Evolutionary conservation across 2,797 vertebrate species (phyloP).

Genomic region (Calcarius lapponicus): DNA sequence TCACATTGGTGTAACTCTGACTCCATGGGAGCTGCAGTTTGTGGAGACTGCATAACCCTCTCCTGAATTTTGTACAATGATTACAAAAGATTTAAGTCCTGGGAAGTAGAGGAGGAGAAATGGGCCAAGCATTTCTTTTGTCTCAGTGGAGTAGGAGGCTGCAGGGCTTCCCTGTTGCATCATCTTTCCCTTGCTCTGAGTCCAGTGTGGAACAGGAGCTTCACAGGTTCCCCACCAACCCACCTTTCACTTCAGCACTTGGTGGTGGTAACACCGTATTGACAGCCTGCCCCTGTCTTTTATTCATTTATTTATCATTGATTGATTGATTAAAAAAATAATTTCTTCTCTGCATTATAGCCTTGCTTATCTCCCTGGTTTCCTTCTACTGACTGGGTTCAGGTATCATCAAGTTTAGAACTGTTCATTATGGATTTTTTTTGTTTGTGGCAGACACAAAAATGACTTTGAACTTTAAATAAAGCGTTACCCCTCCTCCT

Average conservation of each 20-base stretch:
- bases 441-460: background rate
- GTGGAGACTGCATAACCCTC: background rate
- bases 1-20: background rate
- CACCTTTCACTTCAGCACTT: background rate
- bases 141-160: background rate
- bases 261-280: background rate
- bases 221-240: background rate
- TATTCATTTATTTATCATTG: background rate
- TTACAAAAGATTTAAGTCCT: background rate
- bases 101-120: background rate
- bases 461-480: background rate
- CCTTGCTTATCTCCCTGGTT: background rate
- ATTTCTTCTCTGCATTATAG: background rate
- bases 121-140: background rate
- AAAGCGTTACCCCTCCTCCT: accelerated
- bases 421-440: background rate
- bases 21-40: background rate
- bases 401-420: background rate
- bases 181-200: background rate
- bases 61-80: background rate
- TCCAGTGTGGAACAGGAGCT: background rate
- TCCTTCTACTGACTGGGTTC: background rate
- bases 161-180: background rate
- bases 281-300: background rate
- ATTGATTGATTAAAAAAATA: background rate